phyloP scores from a whole-genome alignment of 2,888 invertebrate species.

The Eurois occulta region DNA sequence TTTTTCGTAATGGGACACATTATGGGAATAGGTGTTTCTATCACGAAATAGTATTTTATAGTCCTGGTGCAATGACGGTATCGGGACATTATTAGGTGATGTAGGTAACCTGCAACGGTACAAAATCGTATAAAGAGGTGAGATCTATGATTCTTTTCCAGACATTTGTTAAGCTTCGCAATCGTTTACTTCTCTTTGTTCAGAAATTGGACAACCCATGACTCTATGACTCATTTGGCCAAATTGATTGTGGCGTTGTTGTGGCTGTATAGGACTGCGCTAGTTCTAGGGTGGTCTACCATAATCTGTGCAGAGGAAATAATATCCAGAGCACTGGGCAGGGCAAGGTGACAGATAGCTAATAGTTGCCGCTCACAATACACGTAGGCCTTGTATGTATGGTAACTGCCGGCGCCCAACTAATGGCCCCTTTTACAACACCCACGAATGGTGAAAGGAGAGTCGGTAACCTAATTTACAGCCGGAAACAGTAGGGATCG shows the following conservation, averaged over 20 bases:
- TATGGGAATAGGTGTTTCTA: not conserved
- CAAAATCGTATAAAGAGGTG: not conserved
- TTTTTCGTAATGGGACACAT: not conserved
- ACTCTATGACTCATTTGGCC: not conserved
- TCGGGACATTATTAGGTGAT: not conserved
- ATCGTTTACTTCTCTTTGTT: not conserved
- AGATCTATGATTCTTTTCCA: not conserved
- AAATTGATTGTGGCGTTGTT: not conserved
- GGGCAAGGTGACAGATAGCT: not conserved
- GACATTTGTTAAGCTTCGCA: not conserved
- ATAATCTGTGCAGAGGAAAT: not conserved
- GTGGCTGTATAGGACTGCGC: not conserved
- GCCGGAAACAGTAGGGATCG: not conserved
- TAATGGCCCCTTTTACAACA: not conserved
- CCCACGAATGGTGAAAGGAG: not conserved
- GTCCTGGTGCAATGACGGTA: not conserved
- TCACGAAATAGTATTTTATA: not conserved
- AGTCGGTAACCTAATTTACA: not conserved
- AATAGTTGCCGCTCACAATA: not conserved
- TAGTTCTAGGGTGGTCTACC: not conserved
- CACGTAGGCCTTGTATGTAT: not conserved
- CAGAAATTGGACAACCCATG: not conserved
- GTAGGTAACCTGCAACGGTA: not conserved
- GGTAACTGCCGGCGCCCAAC: not conserved
- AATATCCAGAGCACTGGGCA: not conserved